These are phyloP conservation scores for Drosophila prosaltans DNA, from an alignment of 1,140 invertebrate genomes.

Conservation along the genomic window DNA sequence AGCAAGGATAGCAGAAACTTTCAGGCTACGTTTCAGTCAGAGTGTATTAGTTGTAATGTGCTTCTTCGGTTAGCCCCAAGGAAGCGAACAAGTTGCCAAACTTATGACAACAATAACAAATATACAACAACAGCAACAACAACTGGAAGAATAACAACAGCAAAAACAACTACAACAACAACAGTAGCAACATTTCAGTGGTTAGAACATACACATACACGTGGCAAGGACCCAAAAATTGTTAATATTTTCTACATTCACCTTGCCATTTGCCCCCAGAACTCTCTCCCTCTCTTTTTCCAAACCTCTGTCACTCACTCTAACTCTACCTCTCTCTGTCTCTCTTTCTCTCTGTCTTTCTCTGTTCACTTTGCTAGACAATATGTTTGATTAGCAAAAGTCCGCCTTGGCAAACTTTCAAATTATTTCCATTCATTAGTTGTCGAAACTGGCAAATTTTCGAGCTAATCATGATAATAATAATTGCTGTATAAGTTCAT, in stretches of 20 bases:
- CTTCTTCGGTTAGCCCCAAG: conserved; percentile 61
- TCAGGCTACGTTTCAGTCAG: conserved; percentile 62
- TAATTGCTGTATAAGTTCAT: conserved; percentile 58
- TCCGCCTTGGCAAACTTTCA: conserved; percentile 55
- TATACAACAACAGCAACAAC: conserved; percentile 39
- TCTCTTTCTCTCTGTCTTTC: not conserved
- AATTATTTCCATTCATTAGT: conserved; percentile 70
- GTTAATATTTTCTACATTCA: conserved; percentile 39
- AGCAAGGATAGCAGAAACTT: conserved; percentile 60
- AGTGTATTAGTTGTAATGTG: conserved; percentile 80
- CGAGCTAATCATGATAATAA: conserved; percentile 56
- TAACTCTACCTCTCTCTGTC: not conserved
- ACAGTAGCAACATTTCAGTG: conserved; percentile 23
- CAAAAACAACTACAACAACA: conserved; percentile 26
- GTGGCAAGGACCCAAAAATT: conserved; percentile 17
- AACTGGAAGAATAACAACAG: conserved; percentile 19
- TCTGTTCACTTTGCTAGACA: conserved; percentile 52
- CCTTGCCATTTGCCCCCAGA: conserved; percentile 10
- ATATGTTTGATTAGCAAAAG: conserved; percentile 70
- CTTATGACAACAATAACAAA: conserved; percentile 61
- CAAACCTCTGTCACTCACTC: no score
- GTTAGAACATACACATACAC: conserved; percentile 18
- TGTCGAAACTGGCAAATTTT: conserved; percentile 49
- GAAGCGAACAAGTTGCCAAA: conserved; percentile 69
- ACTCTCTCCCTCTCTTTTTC: not conserved